Evolutionary conservation across 2,888 invertebrate genomes (phyloP).

Genomic region (Chrysopilus asiliformis): DNA sequence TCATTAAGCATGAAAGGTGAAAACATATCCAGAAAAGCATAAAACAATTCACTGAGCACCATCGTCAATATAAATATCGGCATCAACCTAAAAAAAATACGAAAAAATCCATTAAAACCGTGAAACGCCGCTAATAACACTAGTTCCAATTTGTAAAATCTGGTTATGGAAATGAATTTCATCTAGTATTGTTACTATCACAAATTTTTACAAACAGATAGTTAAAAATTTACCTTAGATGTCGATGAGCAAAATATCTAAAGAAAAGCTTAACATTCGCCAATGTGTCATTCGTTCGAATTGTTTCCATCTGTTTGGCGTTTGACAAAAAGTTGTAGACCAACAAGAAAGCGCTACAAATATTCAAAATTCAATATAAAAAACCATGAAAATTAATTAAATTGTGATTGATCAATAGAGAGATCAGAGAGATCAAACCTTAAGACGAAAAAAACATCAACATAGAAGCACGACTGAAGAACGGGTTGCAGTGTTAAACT

Average conservation of each 20-base stretch:
- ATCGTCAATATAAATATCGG: conserved; percentile 24
- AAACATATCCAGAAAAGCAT: conserved; percentile 21
- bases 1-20: conserved; percentile 24
- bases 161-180: too few species aligned
- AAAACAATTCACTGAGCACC: conserved; percentile 20
- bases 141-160: too few species aligned
- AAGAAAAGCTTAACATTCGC: conserved; percentile 20
- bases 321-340: conserved; percentile 25
- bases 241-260: conserved; percentile 22
- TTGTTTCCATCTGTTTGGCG: conserved; percentile 15
- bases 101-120: background rate
- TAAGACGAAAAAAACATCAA: conserved; percentile 27
- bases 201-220: background rate
- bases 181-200: too few species aligned
- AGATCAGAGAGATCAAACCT: conserved; percentile 17
- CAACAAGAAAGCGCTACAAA: conserved; percentile 22
- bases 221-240: conserved; percentile 20
- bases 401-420: background rate
- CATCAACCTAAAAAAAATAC: conserved; percentile 21
- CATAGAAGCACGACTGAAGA: conserved; percentile 24
- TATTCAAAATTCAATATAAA: background rate
- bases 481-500: conserved; percentile 22
- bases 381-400: background rate
- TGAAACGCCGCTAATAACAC: too few species aligned
- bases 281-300: conserved; percentile 16